Evolutionary conservation across 2,113 vertebrate genomes (phyloP).

Genomic region (Bujurquina vittata): DNA sequence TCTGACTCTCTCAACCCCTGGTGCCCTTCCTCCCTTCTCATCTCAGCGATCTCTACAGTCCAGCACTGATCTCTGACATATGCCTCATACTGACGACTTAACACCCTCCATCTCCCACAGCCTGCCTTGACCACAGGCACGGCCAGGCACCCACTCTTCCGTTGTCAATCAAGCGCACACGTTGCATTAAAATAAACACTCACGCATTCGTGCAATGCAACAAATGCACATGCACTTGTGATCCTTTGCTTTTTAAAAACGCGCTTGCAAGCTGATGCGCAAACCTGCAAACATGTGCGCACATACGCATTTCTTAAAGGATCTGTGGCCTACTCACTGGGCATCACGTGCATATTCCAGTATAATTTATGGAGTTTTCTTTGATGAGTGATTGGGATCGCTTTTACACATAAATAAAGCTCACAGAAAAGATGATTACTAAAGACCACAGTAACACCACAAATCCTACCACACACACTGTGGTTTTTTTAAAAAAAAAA

Average conservation of each 20-base stretch:
- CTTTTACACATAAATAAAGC: neutral
- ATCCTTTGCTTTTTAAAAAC: slow-evolving; percentile 13
- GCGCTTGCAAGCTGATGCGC: slow-evolving; percentile 1
- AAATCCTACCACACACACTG: neutral
- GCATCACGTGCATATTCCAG: too few relatives aligned
- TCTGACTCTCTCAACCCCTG: slow-evolving; percentile 28
- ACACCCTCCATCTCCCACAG: slow-evolving; percentile 59
- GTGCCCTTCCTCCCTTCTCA: slow-evolving; percentile 36
- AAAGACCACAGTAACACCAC: neutral
- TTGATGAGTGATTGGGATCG: neutral
- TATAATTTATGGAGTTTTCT: neutral
- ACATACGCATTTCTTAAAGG: neutral
- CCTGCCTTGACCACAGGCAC: slow-evolving; percentile 56
- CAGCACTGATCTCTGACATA: slow-evolving; percentile 72
- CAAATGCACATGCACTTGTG: slow-evolving; percentile 25
- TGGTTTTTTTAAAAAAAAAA: neutral
- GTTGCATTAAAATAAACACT: slow-evolving; percentile 33
- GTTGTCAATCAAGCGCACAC: slow-evolving; percentile 50
- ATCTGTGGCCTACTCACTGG: neutral
- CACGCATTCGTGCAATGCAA: slow-evolving; percentile 19
- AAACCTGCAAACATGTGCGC: slow-evolving; percentile 1
- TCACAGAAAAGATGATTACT: neutral
- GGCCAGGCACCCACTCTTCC: slow-evolving; percentile 31
- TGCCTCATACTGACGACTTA: slow-evolving; percentile 74
- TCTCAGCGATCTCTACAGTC: slow-evolving; percentile 55